A percentile compares a stretch with the other conserved stretches of the same genome.
phyloP scores from a whole-genome alignment of 2,888 invertebrate genomes.

The Sinopyrophorus schimmeli region DNA sequence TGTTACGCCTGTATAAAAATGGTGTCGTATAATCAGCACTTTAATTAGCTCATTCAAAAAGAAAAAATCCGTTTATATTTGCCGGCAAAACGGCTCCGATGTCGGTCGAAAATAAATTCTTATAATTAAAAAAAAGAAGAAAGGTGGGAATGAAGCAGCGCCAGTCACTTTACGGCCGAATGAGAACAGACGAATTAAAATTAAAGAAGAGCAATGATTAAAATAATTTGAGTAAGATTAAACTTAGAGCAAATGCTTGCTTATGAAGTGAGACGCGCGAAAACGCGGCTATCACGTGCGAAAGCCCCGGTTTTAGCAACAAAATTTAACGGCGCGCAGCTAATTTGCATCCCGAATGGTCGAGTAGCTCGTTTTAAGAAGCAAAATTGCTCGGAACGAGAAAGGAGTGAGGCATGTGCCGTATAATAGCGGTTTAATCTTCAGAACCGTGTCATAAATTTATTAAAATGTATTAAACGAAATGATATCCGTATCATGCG shows the following conservation, averaged over 20 bases:
- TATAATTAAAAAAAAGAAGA: constrained; percentile 21
- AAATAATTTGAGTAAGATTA: constrained; percentile 37
- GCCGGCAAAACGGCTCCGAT: constrained; percentile 10
- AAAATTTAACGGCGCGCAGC: constrained; percentile 51
- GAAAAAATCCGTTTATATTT: constrained; percentile 20
- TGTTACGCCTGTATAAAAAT: constrained; percentile 18
- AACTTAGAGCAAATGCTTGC: constrained; percentile 34
- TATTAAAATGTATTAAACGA: constrained; percentile 54
- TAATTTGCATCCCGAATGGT: constrained; percentile 53
- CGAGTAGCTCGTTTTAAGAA: constrained; percentile 48
- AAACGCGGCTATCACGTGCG: constrained; percentile 46
- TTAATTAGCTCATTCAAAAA: constrained; percentile 22
- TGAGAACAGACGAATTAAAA: constrained; percentile 31
- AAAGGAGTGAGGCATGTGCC: constrained; percentile 50
- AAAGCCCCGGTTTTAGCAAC: constrained; percentile 47
- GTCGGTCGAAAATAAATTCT: constrained; percentile 20
- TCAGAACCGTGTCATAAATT: constrained; percentile 52
- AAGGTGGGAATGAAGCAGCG: constrained; percentile 1
- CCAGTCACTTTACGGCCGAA: constrained; percentile 13
- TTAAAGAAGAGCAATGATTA: constrained; percentile 37
- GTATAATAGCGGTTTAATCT: constrained; percentile 54
- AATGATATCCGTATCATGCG: constrained; percentile 48
- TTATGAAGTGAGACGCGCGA: constrained; percentile 43
- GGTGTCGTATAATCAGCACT: constrained; percentile 23
- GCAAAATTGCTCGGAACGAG: constrained; percentile 47